Conservation (phyloP, 2,888 invertebrate species). For the Cosmorhoe ocellata region DNA sequence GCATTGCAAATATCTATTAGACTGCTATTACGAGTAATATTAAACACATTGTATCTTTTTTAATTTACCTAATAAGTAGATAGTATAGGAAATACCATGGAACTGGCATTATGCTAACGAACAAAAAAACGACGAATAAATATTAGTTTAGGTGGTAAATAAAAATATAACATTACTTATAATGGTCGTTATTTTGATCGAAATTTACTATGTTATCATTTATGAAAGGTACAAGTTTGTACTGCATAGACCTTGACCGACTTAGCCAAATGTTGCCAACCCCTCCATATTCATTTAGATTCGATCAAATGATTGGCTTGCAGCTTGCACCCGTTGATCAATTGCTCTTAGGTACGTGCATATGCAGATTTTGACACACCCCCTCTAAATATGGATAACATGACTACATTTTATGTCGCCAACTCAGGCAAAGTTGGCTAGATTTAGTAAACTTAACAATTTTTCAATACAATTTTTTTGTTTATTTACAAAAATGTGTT, state of each 20-base stretch:
- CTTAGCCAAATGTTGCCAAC: conserved; percentile 29
- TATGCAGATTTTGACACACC: conserved; percentile 29
- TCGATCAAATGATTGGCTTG: conserved; percentile 22
- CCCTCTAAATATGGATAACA: conserved; percentile 24
- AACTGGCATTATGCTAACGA: no score
- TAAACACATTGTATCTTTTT: no score
- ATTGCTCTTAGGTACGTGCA: conserved; percentile 28
- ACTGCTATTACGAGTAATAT: no score
- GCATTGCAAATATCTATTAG: not conserved
- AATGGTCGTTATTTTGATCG: no score
- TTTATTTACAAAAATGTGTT: no score
- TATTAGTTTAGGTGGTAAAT: no score
- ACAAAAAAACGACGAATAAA: no score
- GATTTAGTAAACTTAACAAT: not conserved
- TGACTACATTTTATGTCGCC: conserved; percentile 1
- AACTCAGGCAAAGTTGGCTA: not conserved
- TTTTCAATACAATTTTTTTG: no score
- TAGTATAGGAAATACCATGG: no score
- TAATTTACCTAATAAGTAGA: no score
- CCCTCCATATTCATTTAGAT: conserved; percentile 28
- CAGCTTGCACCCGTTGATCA: conserved; percentile 8
- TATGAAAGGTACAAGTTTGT: not conserved
- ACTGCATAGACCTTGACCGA: conserved; percentile 17
- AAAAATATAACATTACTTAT: no score
- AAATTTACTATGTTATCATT: no score